A percentile compares a stretch with the other conserved stretches of the same genome.
These are phyloP conservation scores for Anolis apletophallus DNA, from an alignment of 2,797 vertebrate genomes.

Conservation along the genomic window DNA sequence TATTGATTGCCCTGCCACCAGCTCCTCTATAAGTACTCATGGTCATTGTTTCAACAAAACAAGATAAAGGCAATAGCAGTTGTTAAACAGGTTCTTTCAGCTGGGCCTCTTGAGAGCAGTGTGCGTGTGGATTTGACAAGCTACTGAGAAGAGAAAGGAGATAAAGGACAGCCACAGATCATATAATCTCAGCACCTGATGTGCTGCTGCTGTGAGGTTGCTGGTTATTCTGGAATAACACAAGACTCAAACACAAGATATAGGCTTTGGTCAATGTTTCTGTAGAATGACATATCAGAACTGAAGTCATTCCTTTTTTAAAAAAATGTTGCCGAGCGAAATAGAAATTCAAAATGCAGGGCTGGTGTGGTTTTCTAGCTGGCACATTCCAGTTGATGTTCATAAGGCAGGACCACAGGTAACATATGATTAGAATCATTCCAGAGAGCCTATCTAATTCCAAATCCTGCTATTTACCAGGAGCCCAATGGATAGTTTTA, in stretches of 20 bases:
- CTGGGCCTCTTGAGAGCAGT: not conserved
- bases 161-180: not conserved
- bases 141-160: not conserved
- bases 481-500: not conserved
- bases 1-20: not conserved
- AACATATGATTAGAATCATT: not conserved
- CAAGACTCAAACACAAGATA: not conserved
- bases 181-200: not conserved
- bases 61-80: too few species aligned
- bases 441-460: not conserved
- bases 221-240: not conserved
- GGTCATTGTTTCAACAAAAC: slow-evolving; percentile 2
- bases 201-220: not conserved
- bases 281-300: not conserved
- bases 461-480: too few species aligned
- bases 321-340: not conserved
- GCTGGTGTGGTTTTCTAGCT: not conserved
- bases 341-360: not conserved
- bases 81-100: slow-evolving; percentile 12
- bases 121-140: not conserved
- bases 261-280: not conserved
- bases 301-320: not conserved
- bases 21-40: not conserved
- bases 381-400: not conserved
- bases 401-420: too few species aligned